Percentiles rank a stretch among this genome's conserved stretches.
Evolutionary conservation across 1,140 invertebrate genomes (phyloP).

Genomic region (Delia radicum): DNA sequence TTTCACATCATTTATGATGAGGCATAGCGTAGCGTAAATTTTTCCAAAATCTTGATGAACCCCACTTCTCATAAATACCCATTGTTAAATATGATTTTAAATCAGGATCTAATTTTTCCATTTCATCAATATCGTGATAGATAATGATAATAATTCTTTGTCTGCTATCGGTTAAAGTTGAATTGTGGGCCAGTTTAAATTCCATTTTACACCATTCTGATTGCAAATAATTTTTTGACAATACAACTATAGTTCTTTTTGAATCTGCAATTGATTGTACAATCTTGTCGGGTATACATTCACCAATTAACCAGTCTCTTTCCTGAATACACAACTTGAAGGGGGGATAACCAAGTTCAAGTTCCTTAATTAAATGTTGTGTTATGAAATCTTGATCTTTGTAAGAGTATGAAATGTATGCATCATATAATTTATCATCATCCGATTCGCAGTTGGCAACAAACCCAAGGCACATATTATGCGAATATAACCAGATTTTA

Average conservation of each 20-base stretch:
- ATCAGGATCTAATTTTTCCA: slow-evolving; percentile 69
- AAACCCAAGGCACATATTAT: slow-evolving; percentile 64
- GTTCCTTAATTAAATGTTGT: slow-evolving; percentile 64
- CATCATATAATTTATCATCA: slow-evolving; percentile 78
- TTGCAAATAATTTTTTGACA: slow-evolving; percentile 78
- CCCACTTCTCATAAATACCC: slow-evolving; percentile 85
- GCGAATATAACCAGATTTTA: slow-evolving; percentile 71
- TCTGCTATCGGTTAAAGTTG: slow-evolving; percentile 71
- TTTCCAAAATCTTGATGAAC: slow-evolving; percentile 84
- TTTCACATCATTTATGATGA: slow-evolving; percentile 35
- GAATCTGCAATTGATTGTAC: slow-evolving; percentile 75
- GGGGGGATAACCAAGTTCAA: slow-evolving; percentile 63
- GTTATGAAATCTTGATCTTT: slow-evolving; percentile 76
- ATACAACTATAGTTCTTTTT: slow-evolving; percentile 75
- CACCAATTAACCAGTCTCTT: slow-evolving; percentile 79
- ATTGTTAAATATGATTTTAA: slow-evolving; percentile 74
- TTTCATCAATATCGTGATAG: slow-evolving; percentile 69
- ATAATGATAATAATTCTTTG: slow-evolving; percentile 76
- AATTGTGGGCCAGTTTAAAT: slow-evolving; percentile 75
- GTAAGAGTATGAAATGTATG: slow-evolving; percentile 84
- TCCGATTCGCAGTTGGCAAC: slow-evolving; percentile 67
- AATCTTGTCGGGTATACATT: slow-evolving; percentile 79
- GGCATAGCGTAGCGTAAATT: slow-evolving; percentile 74
- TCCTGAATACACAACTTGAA: slow-evolving; percentile 77
- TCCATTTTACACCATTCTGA: slow-evolving; percentile 85